phyloP scores from a whole-genome alignment of 2,113 vertebrate genomes.

The Daubentonia madagascariensis region DNA sequence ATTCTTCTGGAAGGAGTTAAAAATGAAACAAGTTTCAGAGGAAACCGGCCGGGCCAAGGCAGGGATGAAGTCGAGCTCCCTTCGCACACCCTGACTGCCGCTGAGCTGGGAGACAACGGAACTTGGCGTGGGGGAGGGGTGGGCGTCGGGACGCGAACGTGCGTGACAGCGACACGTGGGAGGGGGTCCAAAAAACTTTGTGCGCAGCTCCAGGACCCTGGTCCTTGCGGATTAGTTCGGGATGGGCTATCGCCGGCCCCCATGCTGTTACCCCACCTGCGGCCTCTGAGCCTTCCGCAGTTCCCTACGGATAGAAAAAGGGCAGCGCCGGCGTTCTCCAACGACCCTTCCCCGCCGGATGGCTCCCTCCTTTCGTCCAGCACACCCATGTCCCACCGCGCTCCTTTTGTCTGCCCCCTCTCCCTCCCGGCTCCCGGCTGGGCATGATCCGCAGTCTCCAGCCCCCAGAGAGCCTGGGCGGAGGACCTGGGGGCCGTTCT shows the following conservation, averaged over 20 bases:
- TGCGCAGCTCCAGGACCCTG: not conserved
- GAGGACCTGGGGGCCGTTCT: slow-evolving; percentile 36
- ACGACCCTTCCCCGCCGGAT: not conserved
- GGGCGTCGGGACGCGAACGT: not conserved
- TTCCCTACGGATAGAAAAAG: not conserved
- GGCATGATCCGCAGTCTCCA: not conserved
- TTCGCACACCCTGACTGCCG: not conserved
- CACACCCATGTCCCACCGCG: not conserved
- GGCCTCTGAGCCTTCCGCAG: not conserved
- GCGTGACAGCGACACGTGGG: not conserved
- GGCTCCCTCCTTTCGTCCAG: not conserved
- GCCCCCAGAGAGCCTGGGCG: slow-evolving; percentile 8
- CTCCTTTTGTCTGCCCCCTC: slow-evolving; percentile 35
- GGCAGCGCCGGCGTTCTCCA: not conserved
- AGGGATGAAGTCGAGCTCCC: not conserved
- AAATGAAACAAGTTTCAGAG: slow-evolving; percentile 61
- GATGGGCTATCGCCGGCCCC: too few species aligned
- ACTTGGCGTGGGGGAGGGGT: not conserved
- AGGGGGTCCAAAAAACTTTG: not conserved
- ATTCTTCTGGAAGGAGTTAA: slow-evolving; percentile 64
- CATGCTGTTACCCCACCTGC: not conserved
- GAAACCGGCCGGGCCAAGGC: not conserved
- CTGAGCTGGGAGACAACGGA: not conserved
- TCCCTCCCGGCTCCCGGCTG: not conserved
- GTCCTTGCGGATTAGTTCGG: not conserved